Base-by-base conservation (phyloP, 1,140 invertebrate species). In the Calephelis nemesis region DNA sequence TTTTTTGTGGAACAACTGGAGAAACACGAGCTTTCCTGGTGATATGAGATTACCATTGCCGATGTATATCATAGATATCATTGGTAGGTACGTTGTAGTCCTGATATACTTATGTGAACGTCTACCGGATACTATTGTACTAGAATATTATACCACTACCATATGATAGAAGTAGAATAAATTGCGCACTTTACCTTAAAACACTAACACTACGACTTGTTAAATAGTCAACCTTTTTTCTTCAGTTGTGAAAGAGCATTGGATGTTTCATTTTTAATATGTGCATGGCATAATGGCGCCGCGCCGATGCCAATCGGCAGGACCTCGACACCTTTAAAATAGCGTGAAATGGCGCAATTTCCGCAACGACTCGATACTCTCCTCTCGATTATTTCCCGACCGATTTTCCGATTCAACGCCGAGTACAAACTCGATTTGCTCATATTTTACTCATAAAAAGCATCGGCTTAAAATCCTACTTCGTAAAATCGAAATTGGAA, bases 311-410 rank as follows among this genome's bases (percentile, higher is more conserved):
- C 65, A 66, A 66, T 66, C 64, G 50, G 40, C 54, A 52, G 58
- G 66, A 69, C 67, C 63, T 69, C 72, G 71, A 76, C 72, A 79
- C 74, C 72, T 83, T 82, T 82, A 80, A 76, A 81, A 75, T 74
- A 67, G 65, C 72, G 67, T 74, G 68, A 76, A 83, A 83, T 79
- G 70, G 81, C 58, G 76, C 76, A 81, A 83, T 83, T 81, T 84
- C 81, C 79, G 79, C 69, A 75, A 79, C 74, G 77, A 79, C 69
- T 77, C 77, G 75, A 81, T 82, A 75, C 71, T 79, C 76, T 67
- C 47, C 71, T 82, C 78, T 77, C 77, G 78, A 82, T 83, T 83
- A 84, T 79, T 84, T 81, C 74, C 75, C 79, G 73, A 76, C 75
- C 72, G 79, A 78, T 81, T 82, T 78, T 79, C 77, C 73, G 67